Evolutionary conservation across 2,113 vertebrate genomes (phyloP).

Genomic region (Bambusicola thoracicus): DNA sequence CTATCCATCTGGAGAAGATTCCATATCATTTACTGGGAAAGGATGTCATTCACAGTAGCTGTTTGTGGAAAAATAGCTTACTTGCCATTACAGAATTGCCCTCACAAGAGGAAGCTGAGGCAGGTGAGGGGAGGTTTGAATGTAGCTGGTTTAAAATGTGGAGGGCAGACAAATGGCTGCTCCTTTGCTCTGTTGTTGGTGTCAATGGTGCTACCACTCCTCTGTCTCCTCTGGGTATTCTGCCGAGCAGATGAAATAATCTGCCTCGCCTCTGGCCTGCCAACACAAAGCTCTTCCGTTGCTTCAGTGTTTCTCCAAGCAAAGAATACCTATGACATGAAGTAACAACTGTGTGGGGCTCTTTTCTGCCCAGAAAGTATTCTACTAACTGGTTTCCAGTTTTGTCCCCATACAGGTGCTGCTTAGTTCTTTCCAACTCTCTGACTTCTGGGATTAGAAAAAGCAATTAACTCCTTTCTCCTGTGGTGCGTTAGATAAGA

Average conservation of each 20-base stretch:
- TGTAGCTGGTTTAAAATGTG: accelerated
- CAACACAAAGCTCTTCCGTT: not conserved
- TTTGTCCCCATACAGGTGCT: not conserved
- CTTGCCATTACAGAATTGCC: not conserved
- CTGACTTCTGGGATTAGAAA: not conserved
- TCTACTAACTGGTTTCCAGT: not conserved
- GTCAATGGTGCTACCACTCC: not conserved
- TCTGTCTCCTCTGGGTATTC: not conserved
- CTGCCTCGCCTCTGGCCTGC: not conserved
- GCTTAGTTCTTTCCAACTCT: not conserved
- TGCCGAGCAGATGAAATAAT: not conserved
- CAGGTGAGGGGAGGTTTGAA: not conserved
- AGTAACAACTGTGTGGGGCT: not conserved
- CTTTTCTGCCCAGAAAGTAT: not conserved
- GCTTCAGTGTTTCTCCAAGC: not conserved
- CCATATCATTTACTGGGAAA: not conserved
- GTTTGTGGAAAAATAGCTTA: not conserved
- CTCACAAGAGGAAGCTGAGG: not conserved
- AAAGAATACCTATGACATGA: not conserved
- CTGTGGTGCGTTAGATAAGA: not conserved
- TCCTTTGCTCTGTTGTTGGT: not conserved
- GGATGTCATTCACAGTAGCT: not conserved
- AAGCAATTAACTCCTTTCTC: not conserved
- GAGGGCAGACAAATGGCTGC: not conserved
- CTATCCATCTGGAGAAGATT: not conserved